phyloP scores from a whole-genome alignment of 2,113 vertebrate genomes.

The Euleptes europaea region DNA sequence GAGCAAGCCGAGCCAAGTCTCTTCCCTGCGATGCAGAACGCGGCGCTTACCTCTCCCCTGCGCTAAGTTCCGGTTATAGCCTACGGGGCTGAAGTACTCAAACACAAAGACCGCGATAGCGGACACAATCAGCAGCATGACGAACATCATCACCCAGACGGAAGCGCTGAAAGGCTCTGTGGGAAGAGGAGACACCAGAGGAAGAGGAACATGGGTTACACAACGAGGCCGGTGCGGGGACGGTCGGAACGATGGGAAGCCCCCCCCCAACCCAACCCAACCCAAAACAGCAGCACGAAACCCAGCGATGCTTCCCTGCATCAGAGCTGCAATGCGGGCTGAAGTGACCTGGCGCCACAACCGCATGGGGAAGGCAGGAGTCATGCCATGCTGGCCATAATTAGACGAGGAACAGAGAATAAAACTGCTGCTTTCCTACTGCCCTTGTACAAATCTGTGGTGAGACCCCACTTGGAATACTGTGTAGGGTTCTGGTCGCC shows the following conservation, averaged over 20 bases:
- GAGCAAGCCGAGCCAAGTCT: neutral
- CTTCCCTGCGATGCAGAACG: neutral
- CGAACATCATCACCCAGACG: constrained; percentile 99
- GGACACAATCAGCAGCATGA: constrained; percentile 96
- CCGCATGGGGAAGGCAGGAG: neutral
- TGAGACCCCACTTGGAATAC: too few species aligned
- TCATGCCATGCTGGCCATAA: too few species aligned
- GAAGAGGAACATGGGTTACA: constrained; percentile 40
- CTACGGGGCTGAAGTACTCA: constrained; percentile 97
- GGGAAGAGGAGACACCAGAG: constrained; percentile 31
- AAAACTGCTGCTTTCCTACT: too few species aligned
- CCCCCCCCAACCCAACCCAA: too few species aligned
- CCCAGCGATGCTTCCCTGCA: neutral
- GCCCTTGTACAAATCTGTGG: too few species aligned
- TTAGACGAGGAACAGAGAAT: too few species aligned
- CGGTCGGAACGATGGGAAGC: neutral
- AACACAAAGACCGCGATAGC: constrained; percentile 98
- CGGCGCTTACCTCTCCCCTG: constrained; percentile 90
- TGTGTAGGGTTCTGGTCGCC: too few species aligned
- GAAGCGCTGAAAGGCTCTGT: constrained; percentile 98
- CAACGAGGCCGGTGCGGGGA: neutral
- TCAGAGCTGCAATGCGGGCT: neutral
- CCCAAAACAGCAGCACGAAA: constrained; percentile 18
- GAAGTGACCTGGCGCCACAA: neutral
- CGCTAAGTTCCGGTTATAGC: constrained; percentile 95